Base-by-base conservation (phyloP, 1,140 invertebrate genomes). In the Eufriesea mexicana region DNA sequence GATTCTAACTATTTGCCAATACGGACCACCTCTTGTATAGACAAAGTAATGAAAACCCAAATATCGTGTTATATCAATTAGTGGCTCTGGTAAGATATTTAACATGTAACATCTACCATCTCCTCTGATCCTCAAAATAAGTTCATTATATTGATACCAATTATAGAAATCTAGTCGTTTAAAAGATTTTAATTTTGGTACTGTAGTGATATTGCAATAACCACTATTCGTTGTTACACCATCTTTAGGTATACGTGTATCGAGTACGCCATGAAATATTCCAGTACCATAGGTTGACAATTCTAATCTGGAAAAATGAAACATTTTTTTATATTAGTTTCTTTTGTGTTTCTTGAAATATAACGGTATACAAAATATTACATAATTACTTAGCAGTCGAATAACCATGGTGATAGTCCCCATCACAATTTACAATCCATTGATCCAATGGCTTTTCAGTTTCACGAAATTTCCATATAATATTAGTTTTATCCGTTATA, bases 1-100 rank as follows among this genome's bases (percentile, higher is more conserved):
- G 90, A 99, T 98, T 97, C 97, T 97, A 2, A 96, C 95, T 79
- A 96, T 94, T 95, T 99, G 98, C 99, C 99, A 99, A 92, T 99
- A 99, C 14, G 99, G 99, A 0, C 99, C 99, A 66, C 99, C 99
- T 94, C 98, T 96, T 0, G 99, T 99, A 91, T 96, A 98, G 0
- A 99, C 91, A 0, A 96, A 95, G 94, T 97, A 99, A 88, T 96
- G 95, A 92, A 97, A 98, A 25, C 97, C 95, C 94, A 99, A 97
- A 92, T 98, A 96, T 97, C 97, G 98, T 20, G 95, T 95, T 16
- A 98, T 91, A 92, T 99, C 98, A 90, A 95, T 97, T 74, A 95
- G 95, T 20, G 96, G 96, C 84, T 96, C 95, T 0, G 95, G 95
- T 59, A 95, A 94, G 70, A 99, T 93, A 93, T 97, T 98, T 28